Conservation (phyloP, 1,140 invertebrate genomes). For the Philaenus spumarius region DNA sequence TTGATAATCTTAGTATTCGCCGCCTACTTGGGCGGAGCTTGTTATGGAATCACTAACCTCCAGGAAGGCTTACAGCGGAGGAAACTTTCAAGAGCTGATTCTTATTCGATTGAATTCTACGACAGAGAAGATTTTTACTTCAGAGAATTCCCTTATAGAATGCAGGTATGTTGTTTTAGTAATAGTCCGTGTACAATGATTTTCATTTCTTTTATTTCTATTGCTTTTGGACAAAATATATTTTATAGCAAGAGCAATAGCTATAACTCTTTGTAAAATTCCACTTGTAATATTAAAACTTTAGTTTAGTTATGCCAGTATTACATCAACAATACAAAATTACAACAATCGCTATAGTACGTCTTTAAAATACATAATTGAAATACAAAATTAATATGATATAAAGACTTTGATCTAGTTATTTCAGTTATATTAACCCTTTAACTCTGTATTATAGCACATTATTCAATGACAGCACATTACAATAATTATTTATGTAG, state of each 20-base stretch:
- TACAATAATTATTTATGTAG: no score
- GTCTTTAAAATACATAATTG: no score
- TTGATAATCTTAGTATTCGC: slow-evolving; percentile 73
- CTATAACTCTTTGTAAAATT: not conserved
- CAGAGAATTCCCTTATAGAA: slow-evolving; percentile 83
- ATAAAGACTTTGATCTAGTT: no score
- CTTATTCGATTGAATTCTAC: slow-evolving; percentile 85
- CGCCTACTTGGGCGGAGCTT: slow-evolving; percentile 73
- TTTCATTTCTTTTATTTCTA: not conserved
- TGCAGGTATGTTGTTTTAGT: slow-evolving; percentile 58
- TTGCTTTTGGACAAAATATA: not conserved
- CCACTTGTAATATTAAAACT: not conserved
- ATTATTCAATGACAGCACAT: no score
- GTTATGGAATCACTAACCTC: slow-evolving; percentile 81
- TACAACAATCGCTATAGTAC: no score
- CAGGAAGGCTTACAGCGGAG: slow-evolving; percentile 84
- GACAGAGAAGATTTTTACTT: slow-evolving; percentile 85
- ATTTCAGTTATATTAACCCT: no score
- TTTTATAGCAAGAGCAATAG: not conserved
- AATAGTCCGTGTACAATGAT: not conserved
- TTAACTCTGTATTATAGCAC: no score
- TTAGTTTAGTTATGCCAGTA: not conserved
- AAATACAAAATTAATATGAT: no score
- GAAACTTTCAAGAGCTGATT: slow-evolving; percentile 79
- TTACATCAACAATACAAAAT: not conserved